Conservation (phyloP, 2,888 invertebrate genomes). For the Iselma pallidipennis region DNA sequence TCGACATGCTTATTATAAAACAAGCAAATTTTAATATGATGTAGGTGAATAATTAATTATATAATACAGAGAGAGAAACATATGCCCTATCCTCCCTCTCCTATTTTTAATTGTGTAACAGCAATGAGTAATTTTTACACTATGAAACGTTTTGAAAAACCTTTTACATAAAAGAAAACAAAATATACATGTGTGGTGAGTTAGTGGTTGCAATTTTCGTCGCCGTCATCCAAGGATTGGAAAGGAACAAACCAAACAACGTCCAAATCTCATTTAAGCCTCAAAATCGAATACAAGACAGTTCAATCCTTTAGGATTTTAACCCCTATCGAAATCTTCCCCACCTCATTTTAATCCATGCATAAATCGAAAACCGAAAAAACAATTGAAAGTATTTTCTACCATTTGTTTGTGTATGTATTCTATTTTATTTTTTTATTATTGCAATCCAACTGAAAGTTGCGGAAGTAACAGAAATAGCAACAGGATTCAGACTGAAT, state of each 20-base stretch:
- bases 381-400: background rate
- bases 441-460: background rate
- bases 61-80: background rate
- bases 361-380: background rate
- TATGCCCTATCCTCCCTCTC: too few relatives aligned
- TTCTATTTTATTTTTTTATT: background rate
- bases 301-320: conserved; percentile 38
- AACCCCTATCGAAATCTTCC: conserved; percentile 27
- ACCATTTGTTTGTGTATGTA: too few relatives aligned
- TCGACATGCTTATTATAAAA: background rate
- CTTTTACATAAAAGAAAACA: background rate
- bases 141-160: too few relatives aligned
- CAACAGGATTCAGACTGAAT: background rate
- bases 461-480: background rate
- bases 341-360: background rate
- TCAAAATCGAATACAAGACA: conserved; percentile 44
- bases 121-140: too few relatives aligned
- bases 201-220: background rate
- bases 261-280: conserved; percentile 47
- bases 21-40: background rate
- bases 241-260: conserved; percentile 45
- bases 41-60: background rate
- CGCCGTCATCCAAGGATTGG: conserved; percentile 3
- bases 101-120: too few relatives aligned
- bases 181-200: background rate